Conservation (phyloP, 2,888 invertebrate species). For the Thera britannica region DNA sequence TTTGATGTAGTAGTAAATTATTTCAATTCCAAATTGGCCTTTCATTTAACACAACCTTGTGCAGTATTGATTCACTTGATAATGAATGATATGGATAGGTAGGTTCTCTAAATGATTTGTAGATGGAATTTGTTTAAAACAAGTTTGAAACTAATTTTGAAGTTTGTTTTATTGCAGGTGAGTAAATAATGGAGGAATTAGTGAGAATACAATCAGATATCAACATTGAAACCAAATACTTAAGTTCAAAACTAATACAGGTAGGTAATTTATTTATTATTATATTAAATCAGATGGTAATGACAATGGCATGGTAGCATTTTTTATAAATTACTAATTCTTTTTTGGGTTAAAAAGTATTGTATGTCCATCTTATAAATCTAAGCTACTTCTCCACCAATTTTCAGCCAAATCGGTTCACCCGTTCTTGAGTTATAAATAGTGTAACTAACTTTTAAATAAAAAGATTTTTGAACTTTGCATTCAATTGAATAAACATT, state of each 20-base stretch:
- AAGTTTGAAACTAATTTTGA: constrained; percentile 11
- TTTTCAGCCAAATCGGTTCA: too few species aligned
- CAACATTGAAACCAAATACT: constrained; percentile 31
- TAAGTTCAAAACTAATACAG: constrained; percentile 56
- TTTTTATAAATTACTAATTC: not conserved
- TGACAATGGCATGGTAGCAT: not conserved
- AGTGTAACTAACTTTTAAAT: too few species aligned
- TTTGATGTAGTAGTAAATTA: constrained; percentile 76
- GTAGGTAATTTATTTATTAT: constrained; percentile 45
- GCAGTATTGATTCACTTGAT: not conserved
- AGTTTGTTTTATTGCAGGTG: constrained; percentile 46
- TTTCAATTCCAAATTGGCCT: constrained; percentile 58
- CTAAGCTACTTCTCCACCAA: too few species aligned
- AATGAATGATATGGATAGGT: constrained; percentile 11
- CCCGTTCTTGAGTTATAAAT: too few species aligned
- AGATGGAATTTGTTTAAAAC: not conserved
- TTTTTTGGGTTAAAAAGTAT: too few species aligned
- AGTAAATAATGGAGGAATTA: constrained; percentile 53
- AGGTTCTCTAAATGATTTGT: not conserved
- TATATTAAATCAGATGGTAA: not conserved
- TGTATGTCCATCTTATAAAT: too few species aligned
- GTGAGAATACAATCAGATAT: constrained; percentile 32
- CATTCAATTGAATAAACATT: not conserved
- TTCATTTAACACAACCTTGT: constrained; percentile 50
- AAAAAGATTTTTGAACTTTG: too few species aligned